A percentile compares a stretch with the other conserved stretches of the same genome.
These are phyloP conservation scores for Phyllotis vaccarum DNA, from an alignment of 2,797 vertebrate species.

Conservation along the genomic window DNA sequence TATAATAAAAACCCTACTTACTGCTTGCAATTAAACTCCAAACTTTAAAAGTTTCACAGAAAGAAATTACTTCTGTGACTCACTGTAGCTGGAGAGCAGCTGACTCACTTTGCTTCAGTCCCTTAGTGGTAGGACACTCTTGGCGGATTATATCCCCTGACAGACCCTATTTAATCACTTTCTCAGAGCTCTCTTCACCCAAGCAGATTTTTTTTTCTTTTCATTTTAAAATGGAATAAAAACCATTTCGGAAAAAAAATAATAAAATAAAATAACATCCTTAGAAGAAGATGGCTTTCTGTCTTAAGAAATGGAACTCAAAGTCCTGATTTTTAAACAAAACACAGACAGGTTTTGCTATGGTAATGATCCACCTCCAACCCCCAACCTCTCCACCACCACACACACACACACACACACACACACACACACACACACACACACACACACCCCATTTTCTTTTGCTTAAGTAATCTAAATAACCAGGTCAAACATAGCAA, in stretches of 20 bases:
- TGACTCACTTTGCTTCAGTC: constrained; percentile 74
- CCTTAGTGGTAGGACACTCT: constrained; percentile 18
- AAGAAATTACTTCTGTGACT: constrained; percentile 74
- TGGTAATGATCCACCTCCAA: neutral
- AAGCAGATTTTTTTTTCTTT: constrained; percentile 55
- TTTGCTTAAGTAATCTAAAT: constrained; percentile 78
- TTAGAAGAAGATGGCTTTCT: neutral
- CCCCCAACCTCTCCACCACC: too few species aligned
- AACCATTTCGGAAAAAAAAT: constrained; percentile 30
- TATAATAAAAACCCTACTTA: constrained; percentile 72
- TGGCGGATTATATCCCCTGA: constrained; percentile 13
- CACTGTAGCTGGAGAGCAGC: constrained; percentile 56
- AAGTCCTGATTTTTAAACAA: neutral
- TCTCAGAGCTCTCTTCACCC: constrained; percentile 64
- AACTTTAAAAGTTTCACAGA: constrained; percentile 73
- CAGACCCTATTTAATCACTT: constrained; percentile 36
- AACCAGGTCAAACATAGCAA: constrained; percentile 87
- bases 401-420: neutral
- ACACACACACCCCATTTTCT: constrained; percentile 36
- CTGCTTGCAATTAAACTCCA: constrained; percentile 67
- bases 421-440: neutral
- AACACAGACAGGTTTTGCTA: constrained; percentile 28
- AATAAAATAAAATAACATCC: constrained; percentile 29
- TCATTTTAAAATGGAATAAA: constrained; percentile 33
- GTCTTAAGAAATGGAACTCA: constrained; percentile 25